Base-by-base conservation (phyloP, 2,797 vertebrate species). In the Enteromius fasciolatus region DNA sequence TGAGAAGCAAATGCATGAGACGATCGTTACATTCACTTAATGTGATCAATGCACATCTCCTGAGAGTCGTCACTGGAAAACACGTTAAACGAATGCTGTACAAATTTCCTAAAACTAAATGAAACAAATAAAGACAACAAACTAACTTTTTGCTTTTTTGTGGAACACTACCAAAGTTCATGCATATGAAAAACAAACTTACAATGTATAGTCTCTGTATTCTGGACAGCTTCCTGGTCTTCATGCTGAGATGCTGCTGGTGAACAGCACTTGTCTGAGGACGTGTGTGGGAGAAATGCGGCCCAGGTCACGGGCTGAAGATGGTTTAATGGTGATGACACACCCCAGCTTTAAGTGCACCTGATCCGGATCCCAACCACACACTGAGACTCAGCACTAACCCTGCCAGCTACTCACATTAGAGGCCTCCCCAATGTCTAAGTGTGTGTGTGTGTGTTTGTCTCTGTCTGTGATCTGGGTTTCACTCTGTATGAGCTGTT, bases 181-280 rank as follows among this genome's bases (percentile, higher is more conserved):
- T 50, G 57, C 44, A 73, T 63, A 72, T 41, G 39, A 78, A 57
- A 86, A 9, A 54, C 78, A 20, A 50, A 97, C 98, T 97, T 93
- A 99, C 98, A 95, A 90, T 95, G 95, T 97, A 98, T 68, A 98
- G 87, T 73, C 91, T 96, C 91, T 94, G 95, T 92, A 96, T 91
- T 87, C 95, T 89, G 78, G 96, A 96, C 87, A 97, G 90, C 89
- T 95, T 96, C 87, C 94, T 93, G 69, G 92, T 90, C 80, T 94
- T 96, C 97, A 97, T 99, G 78, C 90, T 91, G 89, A 88, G 44
- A 14, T 64, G 82, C 15, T 31, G 59, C 23, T 0, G 25, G 31
- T 23, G 63, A 28, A 41, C 59, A 25, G 86, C 83, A 14, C 69
- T 81, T 85, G 91, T 87, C 87, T 41, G 76, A 17, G 18, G 64